phyloP scores from a whole-genome alignment of 2,888 invertebrate species.

The Epiblema foenella region DNA sequence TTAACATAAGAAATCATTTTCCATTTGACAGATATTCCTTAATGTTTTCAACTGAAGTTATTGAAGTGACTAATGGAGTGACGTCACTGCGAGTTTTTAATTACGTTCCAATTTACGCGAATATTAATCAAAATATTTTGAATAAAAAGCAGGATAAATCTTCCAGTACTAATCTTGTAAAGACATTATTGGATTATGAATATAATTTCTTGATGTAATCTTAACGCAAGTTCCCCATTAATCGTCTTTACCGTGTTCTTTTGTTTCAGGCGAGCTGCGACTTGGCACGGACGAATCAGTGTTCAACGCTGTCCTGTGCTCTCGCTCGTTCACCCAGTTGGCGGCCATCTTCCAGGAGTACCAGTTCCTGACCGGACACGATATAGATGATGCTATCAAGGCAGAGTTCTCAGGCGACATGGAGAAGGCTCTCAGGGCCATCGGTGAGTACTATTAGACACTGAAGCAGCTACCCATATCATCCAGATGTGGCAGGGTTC shows the following conservation, averaged over 20 bases:
- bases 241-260: neutral
- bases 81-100: too few relatives aligned
- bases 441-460: slow-evolving; percentile 72
- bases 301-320: slow-evolving; percentile 93
- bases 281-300: slow-evolving; percentile 94
- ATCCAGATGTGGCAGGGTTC: neutral
- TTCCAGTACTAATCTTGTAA: too few relatives aligned
- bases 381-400: slow-evolving; percentile 91
- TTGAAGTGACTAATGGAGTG: too few relatives aligned
- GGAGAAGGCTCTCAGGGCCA: slow-evolving; percentile 91
- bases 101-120: too few relatives aligned
- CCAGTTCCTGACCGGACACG: slow-evolving; percentile 90
- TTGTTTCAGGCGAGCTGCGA: slow-evolving; percentile 74
- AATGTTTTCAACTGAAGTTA: too few relatives aligned
- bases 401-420: slow-evolving; percentile 93
- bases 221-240: too few relatives aligned
- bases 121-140: too few relatives aligned
- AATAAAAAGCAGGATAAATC: too few relatives aligned
- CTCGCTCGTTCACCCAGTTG: slow-evolving; percentile 86
- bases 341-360: slow-evolving; percentile 88
- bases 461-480: neutral
- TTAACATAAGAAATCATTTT: too few relatives aligned
- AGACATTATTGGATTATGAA: too few relatives aligned
- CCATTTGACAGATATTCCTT: too few relatives aligned
- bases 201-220: too few relatives aligned